Percentiles rank a stretch among this genome's conserved stretches.
Evolutionary conservation across 2,797 vertebrate genomes (phyloP).

Genomic region (Clamator glandarius): DNA sequence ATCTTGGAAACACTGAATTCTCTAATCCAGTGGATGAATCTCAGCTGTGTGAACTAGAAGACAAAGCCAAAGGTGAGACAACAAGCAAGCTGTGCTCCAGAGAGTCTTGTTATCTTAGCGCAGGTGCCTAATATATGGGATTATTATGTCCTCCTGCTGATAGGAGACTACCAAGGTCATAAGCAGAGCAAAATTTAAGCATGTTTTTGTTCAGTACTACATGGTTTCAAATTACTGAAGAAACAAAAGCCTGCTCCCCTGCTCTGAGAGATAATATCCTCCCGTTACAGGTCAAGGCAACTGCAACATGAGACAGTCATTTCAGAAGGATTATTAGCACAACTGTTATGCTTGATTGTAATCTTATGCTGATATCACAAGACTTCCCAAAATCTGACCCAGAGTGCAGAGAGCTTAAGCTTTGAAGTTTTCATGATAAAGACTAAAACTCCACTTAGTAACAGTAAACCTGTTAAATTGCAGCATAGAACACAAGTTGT

Average conservation of each 20-base stretch:
- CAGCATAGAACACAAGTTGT: neutral
- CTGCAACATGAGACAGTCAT: neutral
- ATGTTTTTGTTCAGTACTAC: neutral
- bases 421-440: neutral
- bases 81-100: neutral
- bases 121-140: neutral
- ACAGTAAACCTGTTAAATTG: neutral
- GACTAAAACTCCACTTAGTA: neutral
- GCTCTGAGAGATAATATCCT: neutral
- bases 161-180: neutral
- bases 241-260: neutral
- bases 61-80: constrained; percentile 82
- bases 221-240: neutral
- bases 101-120: neutral
- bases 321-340: constrained; percentile 4
- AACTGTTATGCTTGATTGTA: neutral
- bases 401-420: neutral
- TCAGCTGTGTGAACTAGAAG: constrained; percentile 83
- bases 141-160: neutral
- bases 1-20: constrained; percentile 90
- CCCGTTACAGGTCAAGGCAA: neutral
- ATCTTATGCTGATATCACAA: neutral
- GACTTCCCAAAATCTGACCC: neutral
- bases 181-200: neutral
- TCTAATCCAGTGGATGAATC: constrained; percentile 82